Base-by-base conservation (phyloP, 2,888 invertebrate genomes). In the Leucoma salicis region DNA sequence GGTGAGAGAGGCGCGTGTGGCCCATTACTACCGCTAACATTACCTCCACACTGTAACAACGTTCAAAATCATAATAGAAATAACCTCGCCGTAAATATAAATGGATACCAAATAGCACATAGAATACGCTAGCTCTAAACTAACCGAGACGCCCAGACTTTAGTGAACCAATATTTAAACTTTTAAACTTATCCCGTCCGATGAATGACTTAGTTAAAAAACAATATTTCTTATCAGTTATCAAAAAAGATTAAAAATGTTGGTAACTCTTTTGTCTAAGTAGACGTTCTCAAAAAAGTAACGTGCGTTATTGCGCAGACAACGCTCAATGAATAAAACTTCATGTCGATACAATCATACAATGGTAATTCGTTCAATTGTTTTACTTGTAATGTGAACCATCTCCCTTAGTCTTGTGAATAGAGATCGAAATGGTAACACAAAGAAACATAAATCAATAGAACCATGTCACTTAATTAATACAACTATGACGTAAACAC, bases 1-100 rank as follows among this genome's bases (percentile, higher is more conserved):
- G 89, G 88, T 70, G 89, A 89, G 49, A 89, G 83, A 63, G 88
- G 88, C 72, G 80, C 88, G 76, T 80, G 87, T 57, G 81, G 86
- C 70, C 86, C 88, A 85, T 86, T 84, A 78, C 82, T 86, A 66
- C 76, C 82, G 75, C 76, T 80, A 63, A 81, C 78, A 56, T 70
- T 84, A 63, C 82, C 86, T 66, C 83, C 85, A 57, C 82, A 77
- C 89, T 89, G 72, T 37, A 82, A 83, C 70, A 74, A 78, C 55
- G 63, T 63, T 62, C 55, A 42, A 58, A 57, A 67, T 60, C 67
- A 64, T 51, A 55, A 51, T 72, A 70, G 67, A 74, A 71, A 71
- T 72, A 70, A 59, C 62, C 49, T 50, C 42, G 42, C 37, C 28
- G 49, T 63, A 8, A 21, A 21, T 21, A 8, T 53, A 61, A 60